Base-by-base conservation (phyloP, 2,888 invertebrate species). In the Ophion obscuratus region DNA sequence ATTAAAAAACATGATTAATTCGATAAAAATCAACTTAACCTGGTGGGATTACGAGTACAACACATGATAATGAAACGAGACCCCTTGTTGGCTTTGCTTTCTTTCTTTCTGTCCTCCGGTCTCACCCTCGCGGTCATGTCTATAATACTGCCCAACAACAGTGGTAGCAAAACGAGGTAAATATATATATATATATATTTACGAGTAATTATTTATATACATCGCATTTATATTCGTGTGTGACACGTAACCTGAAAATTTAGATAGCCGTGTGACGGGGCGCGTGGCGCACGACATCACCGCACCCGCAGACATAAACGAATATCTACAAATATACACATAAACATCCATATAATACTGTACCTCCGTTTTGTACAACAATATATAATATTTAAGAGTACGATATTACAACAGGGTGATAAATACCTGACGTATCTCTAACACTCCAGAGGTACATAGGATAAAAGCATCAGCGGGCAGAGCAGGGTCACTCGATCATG, bases 1-100 rank as follows among this genome's bases (percentile, higher is more conserved):
- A 83, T 84, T 84, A 84, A 84, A 84, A 84, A 84, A 84, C 84
- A 84, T 84, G 84, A 84, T 79, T 80, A 84, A 84, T 84, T 84
- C 68, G 84, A 84, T 84, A 84, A 84, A 84, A 84, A 84, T 84
- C 84, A 80, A 84, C 80, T 84, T 44, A 73, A 61, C 79, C 71
- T 67, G 84, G 84, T 75, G 80, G 80, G 74, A 80, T 84, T 84
- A 84, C 80, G 74, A 64, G 64, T 70, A 68, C 80, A 79, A 79
- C 75, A 76, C 79, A 77, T 83, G 74, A 83, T 73, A 78, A 78
- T 83, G 79, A 79, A 83, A 83, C 61, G 67, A 68, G 71, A 79
- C 61, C 62, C 31, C 61, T 70, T 27, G 62, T 47, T 61, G 68
- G 31, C 61, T 61, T 44, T 70, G 44, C 47, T 67, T 79, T 78